These are phyloP conservation scores for Passer domesticus DNA, from an alignment of 2,113 vertebrate genomes.

Conservation along the genomic window DNA sequence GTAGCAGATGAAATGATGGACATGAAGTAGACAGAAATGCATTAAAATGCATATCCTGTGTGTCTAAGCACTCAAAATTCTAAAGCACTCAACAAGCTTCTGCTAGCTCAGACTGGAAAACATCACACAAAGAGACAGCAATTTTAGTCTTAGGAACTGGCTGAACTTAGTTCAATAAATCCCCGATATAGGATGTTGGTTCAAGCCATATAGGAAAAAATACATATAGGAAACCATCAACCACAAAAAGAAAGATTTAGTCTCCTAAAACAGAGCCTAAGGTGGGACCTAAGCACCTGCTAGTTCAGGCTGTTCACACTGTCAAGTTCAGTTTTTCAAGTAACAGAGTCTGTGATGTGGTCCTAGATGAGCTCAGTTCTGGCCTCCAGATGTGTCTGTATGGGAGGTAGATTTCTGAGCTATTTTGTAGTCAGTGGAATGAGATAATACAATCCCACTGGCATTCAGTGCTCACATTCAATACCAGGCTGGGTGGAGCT, in stretches of 20 bases:
- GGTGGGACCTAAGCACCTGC: background rate
- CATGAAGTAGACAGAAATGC: background rate
- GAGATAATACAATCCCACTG: background rate
- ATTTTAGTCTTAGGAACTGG: background rate
- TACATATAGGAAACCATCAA: fast-evolving
- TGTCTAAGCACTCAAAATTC: background rate
- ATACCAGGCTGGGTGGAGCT: background rate
- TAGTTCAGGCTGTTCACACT: background rate
- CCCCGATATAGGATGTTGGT: background rate
- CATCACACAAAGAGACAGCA: background rate
- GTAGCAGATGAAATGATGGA: background rate
- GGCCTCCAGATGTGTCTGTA: too few species aligned
- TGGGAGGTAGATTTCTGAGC: background rate
- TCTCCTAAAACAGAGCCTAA: background rate
- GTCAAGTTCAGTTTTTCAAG: background rate
- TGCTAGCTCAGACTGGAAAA: background rate
- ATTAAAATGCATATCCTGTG: background rate
- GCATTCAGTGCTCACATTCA: background rate
- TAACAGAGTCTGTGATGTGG: background rate
- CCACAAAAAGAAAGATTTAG: background rate
- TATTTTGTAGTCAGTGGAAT: background rate
- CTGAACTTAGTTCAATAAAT: background rate
- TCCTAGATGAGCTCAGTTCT: background rate
- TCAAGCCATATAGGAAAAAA: background rate
- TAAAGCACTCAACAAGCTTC: background rate